Evolutionary conservation across 2,797 vertebrate species (phyloP).

Genomic region (Microcaecilia unicolor): DNA sequence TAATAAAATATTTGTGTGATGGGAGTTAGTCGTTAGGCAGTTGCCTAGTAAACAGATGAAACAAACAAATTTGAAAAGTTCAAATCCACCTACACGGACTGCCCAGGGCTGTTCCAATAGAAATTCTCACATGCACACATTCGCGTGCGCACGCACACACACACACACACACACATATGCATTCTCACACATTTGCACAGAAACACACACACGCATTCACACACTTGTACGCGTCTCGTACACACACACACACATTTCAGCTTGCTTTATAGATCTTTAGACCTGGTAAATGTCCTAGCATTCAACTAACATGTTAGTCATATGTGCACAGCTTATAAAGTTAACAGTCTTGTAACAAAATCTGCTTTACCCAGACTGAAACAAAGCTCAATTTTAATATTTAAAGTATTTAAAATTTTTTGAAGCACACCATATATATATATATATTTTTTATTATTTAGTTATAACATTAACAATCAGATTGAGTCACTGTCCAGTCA

Average conservation of each 20-base stretch:
- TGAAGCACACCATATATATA: constrained; percentile 78
- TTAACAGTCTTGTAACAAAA: no score
- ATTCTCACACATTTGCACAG: no score
- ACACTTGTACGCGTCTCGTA: no score
- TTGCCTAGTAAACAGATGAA: constrained; percentile 59
- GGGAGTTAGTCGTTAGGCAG: constrained; percentile 80
- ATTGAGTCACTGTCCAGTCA: constrained; percentile 65
- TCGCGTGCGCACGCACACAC: no score
- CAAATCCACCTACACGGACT: constrained; percentile 53
- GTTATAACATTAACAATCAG: constrained; percentile 41
- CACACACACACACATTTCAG: constrained; percentile 49
- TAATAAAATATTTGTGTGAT: constrained; percentile 96
- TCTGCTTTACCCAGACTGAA: constrained; percentile 54
- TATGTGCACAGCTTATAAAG: constrained; percentile 62
- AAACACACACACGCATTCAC: no score
- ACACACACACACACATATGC: no score
- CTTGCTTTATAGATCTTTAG: constrained; percentile 67
- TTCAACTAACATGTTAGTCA: constrained; percentile 80
- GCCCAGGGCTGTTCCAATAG: constrained; percentile 54
- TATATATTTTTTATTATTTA: constrained; percentile 35
- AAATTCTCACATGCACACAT: constrained; percentile 48
- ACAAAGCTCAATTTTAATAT: constrained; percentile 53
- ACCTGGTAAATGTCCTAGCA: constrained; percentile 69
- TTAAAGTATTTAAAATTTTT: constrained; percentile 66
- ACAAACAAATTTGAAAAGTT: constrained; percentile 25